Percentiles rank a stretch among this genome's conserved stretches.
Evolutionary conservation across 2,888 invertebrate species (phyloP).

Genomic region (Drosophila siamana): DNA sequence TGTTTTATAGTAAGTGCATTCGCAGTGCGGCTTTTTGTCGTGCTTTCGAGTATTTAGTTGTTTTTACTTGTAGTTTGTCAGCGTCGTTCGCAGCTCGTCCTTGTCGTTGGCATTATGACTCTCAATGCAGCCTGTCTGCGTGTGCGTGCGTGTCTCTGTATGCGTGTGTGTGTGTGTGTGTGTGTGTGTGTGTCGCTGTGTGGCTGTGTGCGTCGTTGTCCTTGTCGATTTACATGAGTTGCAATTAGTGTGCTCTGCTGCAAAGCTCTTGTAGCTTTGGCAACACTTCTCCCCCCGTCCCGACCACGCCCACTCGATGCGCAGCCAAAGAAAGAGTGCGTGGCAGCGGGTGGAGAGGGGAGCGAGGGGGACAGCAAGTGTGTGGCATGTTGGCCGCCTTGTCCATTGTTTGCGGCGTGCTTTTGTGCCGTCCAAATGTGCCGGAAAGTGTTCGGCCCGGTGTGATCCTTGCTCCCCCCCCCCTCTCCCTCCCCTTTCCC

Average conservation of each 20-base stretch:
- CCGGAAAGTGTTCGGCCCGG: slow-evolving; percentile 62
- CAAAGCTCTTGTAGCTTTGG: slow-evolving; percentile 69
- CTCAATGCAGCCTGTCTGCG: slow-evolving; percentile 12
- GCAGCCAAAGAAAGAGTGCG: not conserved
- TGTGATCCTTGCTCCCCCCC: slow-evolving; percentile 41
- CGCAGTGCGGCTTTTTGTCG: not conserved
- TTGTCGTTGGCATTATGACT: slow-evolving; percentile 68
- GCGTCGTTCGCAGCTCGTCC: slow-evolving; percentile 56
- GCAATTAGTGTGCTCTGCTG: slow-evolving; percentile 73
- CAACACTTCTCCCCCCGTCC: slow-evolving; percentile 44
- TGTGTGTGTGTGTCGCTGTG: slow-evolving; percentile 19
- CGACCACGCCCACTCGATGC: not conserved
- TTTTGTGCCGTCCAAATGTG: slow-evolving; percentile 72
- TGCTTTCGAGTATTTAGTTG: slow-evolving; percentile 16
- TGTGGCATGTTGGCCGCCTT: slow-evolving; percentile 20
- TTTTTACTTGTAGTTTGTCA: slow-evolving; percentile 55
- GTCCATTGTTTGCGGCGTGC: slow-evolving; percentile 70
- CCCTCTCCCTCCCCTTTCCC: not conserved
- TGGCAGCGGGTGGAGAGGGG: no score
- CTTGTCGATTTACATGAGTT: slow-evolving; percentile 78
- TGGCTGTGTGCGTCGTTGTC: slow-evolving; percentile 48
- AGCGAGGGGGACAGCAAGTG: no score
- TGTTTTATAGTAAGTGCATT: not conserved
- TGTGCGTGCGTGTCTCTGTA: slow-evolving; percentile 13
- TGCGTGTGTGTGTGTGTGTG: not conserved